These are phyloP conservation scores for Tachuris rubrigastra DNA, from an alignment of 2,113 vertebrate genomes.

Conservation along the genomic window DNA sequence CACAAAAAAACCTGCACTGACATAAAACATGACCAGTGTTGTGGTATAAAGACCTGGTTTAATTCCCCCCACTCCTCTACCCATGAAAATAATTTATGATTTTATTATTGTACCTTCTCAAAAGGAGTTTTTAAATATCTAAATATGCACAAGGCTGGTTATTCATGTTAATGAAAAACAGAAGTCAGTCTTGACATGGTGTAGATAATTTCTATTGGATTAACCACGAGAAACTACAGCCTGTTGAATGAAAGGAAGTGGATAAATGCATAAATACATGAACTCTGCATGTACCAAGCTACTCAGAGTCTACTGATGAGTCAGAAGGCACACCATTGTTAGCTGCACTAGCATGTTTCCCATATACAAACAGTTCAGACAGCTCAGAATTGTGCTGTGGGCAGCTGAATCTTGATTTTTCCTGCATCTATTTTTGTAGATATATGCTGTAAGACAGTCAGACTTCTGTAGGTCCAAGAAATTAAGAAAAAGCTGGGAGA, in stretches of 20 bases:
- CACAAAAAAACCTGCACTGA: background rate
- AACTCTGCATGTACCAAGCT: background rate
- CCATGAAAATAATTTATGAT: background rate
- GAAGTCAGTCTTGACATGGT: background rate
- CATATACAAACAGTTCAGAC: background rate
- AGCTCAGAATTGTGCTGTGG: background rate
- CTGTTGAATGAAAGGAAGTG: background rate
- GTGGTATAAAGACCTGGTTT: background rate
- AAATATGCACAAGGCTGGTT: background rate
- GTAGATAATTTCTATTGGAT: background rate
- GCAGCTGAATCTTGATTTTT: background rate
- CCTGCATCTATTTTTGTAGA: background rate
- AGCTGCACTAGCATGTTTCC: background rate
- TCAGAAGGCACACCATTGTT: background rate
- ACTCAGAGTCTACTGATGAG: background rate
- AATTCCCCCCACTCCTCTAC: fast-evolving
- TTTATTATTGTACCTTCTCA: background rate
- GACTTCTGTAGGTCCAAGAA: background rate
- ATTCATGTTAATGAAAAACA: background rate
- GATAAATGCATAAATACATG: background rate
- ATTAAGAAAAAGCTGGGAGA: background rate
- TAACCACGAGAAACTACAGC: background rate
- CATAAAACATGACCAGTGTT: background rate
- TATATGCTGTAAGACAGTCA: background rate
- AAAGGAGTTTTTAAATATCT: background rate